Evolutionary conservation across 2,113 vertebrate genomes (phyloP), one percentile per base, ranked within the genome.

Genomic region (Podarcis muralis): DNA sequence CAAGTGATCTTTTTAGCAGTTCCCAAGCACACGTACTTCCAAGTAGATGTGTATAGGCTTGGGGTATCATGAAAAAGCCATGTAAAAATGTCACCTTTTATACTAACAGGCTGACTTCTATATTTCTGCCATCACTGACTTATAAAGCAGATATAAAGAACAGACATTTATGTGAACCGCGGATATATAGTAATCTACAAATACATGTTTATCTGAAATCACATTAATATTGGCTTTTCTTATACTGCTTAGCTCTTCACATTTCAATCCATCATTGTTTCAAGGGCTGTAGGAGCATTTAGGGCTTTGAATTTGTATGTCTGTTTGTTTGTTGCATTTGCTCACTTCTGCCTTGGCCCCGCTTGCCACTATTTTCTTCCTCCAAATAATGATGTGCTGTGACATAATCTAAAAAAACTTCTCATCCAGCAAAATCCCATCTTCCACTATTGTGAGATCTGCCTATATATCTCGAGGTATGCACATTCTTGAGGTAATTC

Each of bases 31-130:
- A 78, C 81, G 37, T 88, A 83, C 81, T 23, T 83, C 59, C 83
- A 88, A 88, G 62, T 83, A 83, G 77, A 77, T 83, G 23, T 68
- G n/a, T 68, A 12, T 78, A 78, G 59, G 86, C 32, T 30, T 87
- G 91, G 22, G 68, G 65, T 62, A 75, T 53, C 71, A 91, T 85
- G 92, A 89, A 81, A 72, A 91, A 89, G 75, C 81, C 15, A 83
- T 25, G 43, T 91, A 30, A 92, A 94, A 91, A 72, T 89, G 68
- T 88, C 53, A 76, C 84, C 87, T 96, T 91, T 93, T 91, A n/a
- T 84, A 59, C 1, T 81, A 85, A 90, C 32, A 80, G 74, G 90
- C 85, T 89, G 84, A 83, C 93, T 0, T 0, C 83, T 94, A 87
- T 65, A 87, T 76, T 91, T 79, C 76, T 91, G 90, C 89, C 35